Conservation (phyloP, 2,888 invertebrate species). For the Melanostoma mellinum region DNA sequence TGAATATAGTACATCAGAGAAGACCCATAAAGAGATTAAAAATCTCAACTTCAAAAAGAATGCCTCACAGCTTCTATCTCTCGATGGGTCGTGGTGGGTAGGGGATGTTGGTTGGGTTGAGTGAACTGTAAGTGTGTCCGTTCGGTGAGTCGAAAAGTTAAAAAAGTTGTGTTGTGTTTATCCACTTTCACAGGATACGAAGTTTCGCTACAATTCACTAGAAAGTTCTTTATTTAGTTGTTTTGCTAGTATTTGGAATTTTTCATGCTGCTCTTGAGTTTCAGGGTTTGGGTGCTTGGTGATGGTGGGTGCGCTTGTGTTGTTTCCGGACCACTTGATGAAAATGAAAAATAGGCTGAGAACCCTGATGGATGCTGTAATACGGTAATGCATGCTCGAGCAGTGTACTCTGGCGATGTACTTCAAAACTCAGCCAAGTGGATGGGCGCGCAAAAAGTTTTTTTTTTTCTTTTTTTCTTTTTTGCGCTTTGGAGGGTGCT, state of each 20-base stretch:
- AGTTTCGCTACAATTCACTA: constrained; percentile 66
- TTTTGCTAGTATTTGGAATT: constrained; percentile 13
- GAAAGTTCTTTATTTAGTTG: constrained; percentile 35
- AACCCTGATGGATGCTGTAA: constrained; percentile 66
- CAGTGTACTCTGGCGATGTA: constrained; percentile 58
- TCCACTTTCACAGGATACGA: constrained; percentile 46
- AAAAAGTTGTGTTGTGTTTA: constrained; percentile 60
- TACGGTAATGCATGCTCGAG: constrained; percentile 67
- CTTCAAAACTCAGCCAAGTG: constrained; percentile 64
- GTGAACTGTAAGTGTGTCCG: constrained; percentile 34
- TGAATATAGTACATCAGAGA: constrained; percentile 21
- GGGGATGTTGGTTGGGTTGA: constrained; percentile 4
- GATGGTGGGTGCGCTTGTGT: constrained; percentile 37
- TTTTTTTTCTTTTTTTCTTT: constrained; percentile 28
- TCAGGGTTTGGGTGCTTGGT: constrained; percentile 8
- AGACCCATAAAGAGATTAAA: constrained; percentile 70
- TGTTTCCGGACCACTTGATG: constrained; percentile 72
- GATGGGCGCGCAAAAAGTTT: constrained; percentile 50
- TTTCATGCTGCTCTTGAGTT: constrained; percentile 4
- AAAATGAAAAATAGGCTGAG: constrained; percentile 73
- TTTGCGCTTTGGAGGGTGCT: background rate
- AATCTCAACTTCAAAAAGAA: constrained; percentile 70
- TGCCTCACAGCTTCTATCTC: constrained; percentile 16
- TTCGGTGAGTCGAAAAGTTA: constrained; percentile 47
- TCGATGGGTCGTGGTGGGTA: background rate